Conservation (phyloP, 2,113 vertebrate genomes). For the Alouatta palliata region DNA sequence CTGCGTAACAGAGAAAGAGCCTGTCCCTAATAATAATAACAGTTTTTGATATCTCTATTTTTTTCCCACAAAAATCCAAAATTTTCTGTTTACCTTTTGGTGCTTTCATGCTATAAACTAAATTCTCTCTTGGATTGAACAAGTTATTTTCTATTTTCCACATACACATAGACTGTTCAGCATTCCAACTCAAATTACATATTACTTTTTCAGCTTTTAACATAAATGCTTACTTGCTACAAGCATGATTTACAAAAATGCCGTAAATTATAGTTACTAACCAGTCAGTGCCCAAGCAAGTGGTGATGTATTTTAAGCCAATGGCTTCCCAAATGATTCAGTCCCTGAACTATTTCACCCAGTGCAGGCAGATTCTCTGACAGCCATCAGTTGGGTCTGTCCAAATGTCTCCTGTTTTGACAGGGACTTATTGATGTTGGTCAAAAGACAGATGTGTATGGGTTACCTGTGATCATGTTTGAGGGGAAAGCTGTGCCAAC, state of each 20-base stretch:
- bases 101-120: not conserved
- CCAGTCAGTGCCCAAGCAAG: not conserved
- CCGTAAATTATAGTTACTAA: not conserved
- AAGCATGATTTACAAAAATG: not conserved
- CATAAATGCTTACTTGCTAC: not conserved
- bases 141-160: not conserved
- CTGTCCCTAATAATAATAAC: no score
- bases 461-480: not conserved
- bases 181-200: not conserved
- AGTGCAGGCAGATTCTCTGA: not conserved
- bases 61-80: not conserved
- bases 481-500: not conserved
- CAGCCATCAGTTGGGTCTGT: not conserved
- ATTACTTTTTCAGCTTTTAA: conserved; percentile 19
- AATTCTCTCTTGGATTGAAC: not conserved
- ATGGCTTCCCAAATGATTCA: not conserved
- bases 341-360: not conserved
- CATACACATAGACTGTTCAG: not conserved
- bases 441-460: not conserved
- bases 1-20: not conserved
- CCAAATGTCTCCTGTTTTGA: not conserved
- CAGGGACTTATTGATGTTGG: not conserved
- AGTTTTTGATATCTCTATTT: not conserved
- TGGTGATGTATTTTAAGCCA: not conserved
- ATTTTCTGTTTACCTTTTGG: not conserved